Conservation (phyloP, 2,797 vertebrate genomes). For the Falco peregrinus region DNA sequence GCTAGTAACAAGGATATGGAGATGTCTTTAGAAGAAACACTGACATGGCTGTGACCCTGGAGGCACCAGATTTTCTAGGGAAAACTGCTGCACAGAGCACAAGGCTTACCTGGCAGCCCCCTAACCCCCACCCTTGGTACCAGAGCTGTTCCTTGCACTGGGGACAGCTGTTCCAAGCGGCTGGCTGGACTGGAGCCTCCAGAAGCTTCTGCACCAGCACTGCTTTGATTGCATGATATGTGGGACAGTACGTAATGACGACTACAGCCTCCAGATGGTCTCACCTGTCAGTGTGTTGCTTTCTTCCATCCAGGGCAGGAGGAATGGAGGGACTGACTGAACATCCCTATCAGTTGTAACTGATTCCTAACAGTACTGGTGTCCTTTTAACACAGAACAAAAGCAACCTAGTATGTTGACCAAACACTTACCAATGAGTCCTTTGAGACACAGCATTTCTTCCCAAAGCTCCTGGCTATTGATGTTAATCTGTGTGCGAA, state of each 20-base stretch:
- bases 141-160: not conserved
- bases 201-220: not conserved
- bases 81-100: not conserved
- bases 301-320: not conserved
- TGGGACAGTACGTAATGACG: not conserved
- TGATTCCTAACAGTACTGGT: not conserved
- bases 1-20: not conserved
- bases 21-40: not conserved
- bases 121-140: not conserved
- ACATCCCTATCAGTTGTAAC: not conserved
- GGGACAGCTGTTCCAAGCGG: not conserved
- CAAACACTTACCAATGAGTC: conserved; percentile 86
- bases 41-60: not conserved
- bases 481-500: conserved; percentile 77
- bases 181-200: not conserved
- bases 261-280: not conserved
- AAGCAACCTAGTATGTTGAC: not conserved
- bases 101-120: not conserved
- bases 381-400: not conserved
- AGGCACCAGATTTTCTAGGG: not conserved
- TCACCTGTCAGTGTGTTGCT: not conserved
- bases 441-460: conserved; percentile 86
- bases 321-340: not conserved
- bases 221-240: not conserved
- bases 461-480: conserved; percentile 93